Conservation (phyloP, 2,113 vertebrate genomes). For the Poecilia latipinna region DNA sequence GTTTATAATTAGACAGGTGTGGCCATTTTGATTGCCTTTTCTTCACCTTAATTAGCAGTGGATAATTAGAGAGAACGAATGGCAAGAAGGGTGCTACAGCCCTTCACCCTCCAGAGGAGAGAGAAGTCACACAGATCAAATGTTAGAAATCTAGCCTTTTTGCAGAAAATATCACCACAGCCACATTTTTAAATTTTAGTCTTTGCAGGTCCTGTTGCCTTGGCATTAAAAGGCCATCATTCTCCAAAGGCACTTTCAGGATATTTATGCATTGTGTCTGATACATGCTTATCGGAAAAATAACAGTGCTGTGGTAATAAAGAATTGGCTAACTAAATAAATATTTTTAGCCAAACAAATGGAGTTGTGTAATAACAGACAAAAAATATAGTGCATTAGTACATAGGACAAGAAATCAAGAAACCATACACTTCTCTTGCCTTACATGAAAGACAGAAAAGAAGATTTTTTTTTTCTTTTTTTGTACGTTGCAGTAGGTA, state of each 20-base stretch:
- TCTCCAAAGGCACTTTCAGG: not conserved
- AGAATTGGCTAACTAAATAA: too few species aligned
- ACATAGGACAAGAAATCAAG: not conserved
- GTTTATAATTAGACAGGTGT: constrained; percentile 78
- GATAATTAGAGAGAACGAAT: constrained; percentile 69
- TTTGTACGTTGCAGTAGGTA: not conserved
- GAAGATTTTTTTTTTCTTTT: too few species aligned
- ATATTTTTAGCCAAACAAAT: not conserved
- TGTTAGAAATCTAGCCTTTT: constrained; percentile 18
- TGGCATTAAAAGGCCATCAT: too few species aligned
- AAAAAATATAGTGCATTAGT: not conserved
- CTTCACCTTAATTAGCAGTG: constrained; percentile 69
- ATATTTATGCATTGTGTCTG: not conserved
- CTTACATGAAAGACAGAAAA: not conserved
- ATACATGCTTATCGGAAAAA: too few species aligned
- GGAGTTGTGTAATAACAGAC: not conserved
- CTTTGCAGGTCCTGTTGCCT: not conserved
- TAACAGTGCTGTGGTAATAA: too few species aligned
- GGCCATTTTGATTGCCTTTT: constrained; percentile 72
- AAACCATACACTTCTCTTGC: not conserved
- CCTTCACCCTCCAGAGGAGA: constrained; percentile 42
- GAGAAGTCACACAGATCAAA: constrained; percentile 41
- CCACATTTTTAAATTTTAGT: constrained; percentile 18
- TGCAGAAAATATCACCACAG: constrained; percentile 1
- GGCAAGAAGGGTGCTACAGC: constrained; percentile 29